phyloP scores from a whole-genome alignment of 2,797 vertebrate genomes.

The Gastrophryne carolinensis region DNA sequence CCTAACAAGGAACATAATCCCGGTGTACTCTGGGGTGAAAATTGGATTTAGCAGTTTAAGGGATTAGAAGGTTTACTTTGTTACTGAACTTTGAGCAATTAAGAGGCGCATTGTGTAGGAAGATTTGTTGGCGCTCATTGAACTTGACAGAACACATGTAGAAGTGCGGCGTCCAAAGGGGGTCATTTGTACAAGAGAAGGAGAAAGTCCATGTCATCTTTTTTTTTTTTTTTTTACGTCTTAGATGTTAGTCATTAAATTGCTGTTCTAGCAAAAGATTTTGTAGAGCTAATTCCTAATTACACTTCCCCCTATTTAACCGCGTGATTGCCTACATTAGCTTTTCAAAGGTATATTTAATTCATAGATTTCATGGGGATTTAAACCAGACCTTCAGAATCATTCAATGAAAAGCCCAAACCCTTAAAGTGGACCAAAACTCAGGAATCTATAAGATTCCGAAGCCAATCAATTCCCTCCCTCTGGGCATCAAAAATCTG shows the following conservation, averaged over 20 bases:
- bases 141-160: slow-evolving; percentile 41
- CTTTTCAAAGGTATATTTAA: too few relatives aligned
- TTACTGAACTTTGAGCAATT: slow-evolving; percentile 43
- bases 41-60: slow-evolving; percentile 42
- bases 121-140: slow-evolving; percentile 32
- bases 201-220: slow-evolving; percentile 12
- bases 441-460: too few relatives aligned
- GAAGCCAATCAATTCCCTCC: too few relatives aligned
- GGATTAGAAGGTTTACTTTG: slow-evolving; percentile 43
- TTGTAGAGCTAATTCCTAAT: not conserved
- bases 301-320: not conserved
- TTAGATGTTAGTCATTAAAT: slow-evolving; percentile 1
- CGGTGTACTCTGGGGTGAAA: slow-evolving; percentile 15
- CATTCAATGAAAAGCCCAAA: too few relatives aligned
- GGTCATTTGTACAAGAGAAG: not conserved
- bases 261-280: not conserved
- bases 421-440: too few relatives aligned
- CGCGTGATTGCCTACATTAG: too few relatives aligned
- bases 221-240: not conserved
- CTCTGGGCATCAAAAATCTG: too few relatives aligned
- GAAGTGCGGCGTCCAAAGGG: not conserved
- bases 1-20: slow-evolving; percentile 26
- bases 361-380: too few relatives aligned
- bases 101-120: slow-evolving; percentile 15
- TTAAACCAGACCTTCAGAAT: too few relatives aligned